These are phyloP conservation scores for Agapornis roseicollis DNA, from an alignment of 2,113 vertebrate species.

Conservation along the genomic window DNA sequence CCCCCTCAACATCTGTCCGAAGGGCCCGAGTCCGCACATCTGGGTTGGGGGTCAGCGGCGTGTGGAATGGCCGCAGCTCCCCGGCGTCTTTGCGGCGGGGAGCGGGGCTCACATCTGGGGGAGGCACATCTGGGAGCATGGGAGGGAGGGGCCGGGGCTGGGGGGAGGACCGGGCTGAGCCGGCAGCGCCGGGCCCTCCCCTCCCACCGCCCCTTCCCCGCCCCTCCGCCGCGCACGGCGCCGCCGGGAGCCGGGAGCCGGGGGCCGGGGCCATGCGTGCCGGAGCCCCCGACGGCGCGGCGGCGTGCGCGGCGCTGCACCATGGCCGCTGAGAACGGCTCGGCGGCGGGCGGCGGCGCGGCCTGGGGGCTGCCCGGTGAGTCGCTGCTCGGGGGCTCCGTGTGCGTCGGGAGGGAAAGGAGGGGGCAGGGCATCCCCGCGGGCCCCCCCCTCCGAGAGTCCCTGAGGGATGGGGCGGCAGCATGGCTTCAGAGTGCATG, in stretches of 20 bases:
- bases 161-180: background rate
- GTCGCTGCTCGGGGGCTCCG: background rate
- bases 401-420: background rate
- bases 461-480: background rate
- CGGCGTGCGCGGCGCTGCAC: background rate
- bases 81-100: background rate
- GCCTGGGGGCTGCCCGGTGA: constrained; percentile 41
- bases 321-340: constrained; percentile 40
- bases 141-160: background rate
- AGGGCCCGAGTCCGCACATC: background rate
- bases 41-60: background rate
- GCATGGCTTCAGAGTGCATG: background rate
- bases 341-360: background rate
- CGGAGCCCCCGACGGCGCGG: background rate
- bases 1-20: background rate
- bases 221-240: background rate
- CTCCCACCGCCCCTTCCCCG: background rate
- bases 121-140: constrained; percentile 54
- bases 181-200: background rate
- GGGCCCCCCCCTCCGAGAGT: background rate
- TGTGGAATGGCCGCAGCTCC: background rate
- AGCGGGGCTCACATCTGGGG: constrained; percentile 51
- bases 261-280: background rate
- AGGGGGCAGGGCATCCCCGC: background rate
- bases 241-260: too few relatives aligned